A percentile compares a stretch with the other conserved stretches of the same genome.
Conservation (phyloP, 1,140 invertebrate genomes). For the Camponotus vicinus region DNA sequence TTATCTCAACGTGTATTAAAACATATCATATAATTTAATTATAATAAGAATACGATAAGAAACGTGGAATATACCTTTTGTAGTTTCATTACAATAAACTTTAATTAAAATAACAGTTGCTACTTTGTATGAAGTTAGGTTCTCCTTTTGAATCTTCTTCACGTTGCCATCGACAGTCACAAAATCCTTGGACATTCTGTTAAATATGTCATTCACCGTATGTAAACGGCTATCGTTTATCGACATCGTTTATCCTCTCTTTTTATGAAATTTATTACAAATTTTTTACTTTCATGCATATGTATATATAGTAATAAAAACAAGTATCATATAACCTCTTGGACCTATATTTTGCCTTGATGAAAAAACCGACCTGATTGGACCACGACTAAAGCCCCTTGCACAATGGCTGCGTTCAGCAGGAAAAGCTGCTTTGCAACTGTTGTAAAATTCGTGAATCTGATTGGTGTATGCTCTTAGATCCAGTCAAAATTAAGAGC, state of each 20-base stretch:
- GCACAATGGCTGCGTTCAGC: too few relatives aligned
- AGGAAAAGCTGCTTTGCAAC: too few relatives aligned
- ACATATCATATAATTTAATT: not conserved
- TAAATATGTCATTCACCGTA: constrained; percentile 43
- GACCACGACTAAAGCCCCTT: too few relatives aligned
- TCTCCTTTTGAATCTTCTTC: constrained; percentile 83
- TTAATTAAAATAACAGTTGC: constrained; percentile 86
- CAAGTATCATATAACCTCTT: too few relatives aligned
- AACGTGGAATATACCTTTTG: constrained; percentile 80
- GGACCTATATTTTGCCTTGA: too few relatives aligned
- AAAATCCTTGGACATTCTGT: constrained; percentile 82
- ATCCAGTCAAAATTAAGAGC: too few relatives aligned
- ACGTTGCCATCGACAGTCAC: constrained; percentile 81
- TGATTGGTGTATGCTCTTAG: too few relatives aligned
- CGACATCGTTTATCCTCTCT: constrained; percentile 6
- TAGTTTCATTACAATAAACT: constrained; percentile 85
- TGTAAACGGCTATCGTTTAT: constrained; percentile 18
- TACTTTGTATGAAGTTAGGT: constrained; percentile 87
- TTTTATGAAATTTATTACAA: not conserved
- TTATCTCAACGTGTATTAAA: too few relatives aligned
- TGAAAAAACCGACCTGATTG: too few relatives aligned
- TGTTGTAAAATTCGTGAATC: too few relatives aligned
- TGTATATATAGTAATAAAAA: too few relatives aligned
- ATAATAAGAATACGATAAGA: constrained; percentile 10
- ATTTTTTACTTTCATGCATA: too few relatives aligned